Base-by-base conservation (phyloP, 2,113 vertebrate species). In the Petromus typicus region DNA sequence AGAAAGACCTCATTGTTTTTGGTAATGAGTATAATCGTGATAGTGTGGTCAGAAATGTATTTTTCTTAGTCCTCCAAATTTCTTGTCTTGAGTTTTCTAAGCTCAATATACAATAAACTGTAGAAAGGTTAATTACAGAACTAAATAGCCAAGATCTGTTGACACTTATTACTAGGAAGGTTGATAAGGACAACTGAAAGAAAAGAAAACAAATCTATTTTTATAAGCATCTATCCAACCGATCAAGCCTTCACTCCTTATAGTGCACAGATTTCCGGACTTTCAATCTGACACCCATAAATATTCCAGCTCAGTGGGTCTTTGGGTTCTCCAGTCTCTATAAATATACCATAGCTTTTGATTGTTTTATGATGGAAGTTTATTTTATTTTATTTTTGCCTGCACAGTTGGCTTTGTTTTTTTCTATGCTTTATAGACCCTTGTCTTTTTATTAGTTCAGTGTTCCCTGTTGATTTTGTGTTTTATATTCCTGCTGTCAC, bases 401-500 rank as follows among this genome's bases (percentile, higher is more conserved):
- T 98, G 98, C 98, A 98, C 97, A 98, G 98, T 98, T 98, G 97
- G 95, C 96, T 98, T 98, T 98, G 95, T 13, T 97, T 98, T 98
- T 98, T 98, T 96, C 96, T 83, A 95, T 98, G 95, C 96, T 98
- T 98, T 98, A 98, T 98, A 98, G 98, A 97, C 97, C 95, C 98
- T 98, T 98, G 98, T 98, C 97, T 98, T 98, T 98, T 99, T 98
- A 98, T 98, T 98, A 98, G 98, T 98, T 98, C 97, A 98, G 86
- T 98, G 98, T 97, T 98, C 98, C 98, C 98, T 98, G 98, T 98
- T 98, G 98, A 98, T 98, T 98, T 98, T 98, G 97, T 98, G 95
- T 97, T 99, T 98, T 98, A 98, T 98, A 98, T 98, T 98, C 98
- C 97, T 98, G 98, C 98, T 99, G 98, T 98, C 98, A 98, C 97